Conservation (phyloP, 2,797 vertebrate genomes). For the Intellagama lesueurii region DNA sequence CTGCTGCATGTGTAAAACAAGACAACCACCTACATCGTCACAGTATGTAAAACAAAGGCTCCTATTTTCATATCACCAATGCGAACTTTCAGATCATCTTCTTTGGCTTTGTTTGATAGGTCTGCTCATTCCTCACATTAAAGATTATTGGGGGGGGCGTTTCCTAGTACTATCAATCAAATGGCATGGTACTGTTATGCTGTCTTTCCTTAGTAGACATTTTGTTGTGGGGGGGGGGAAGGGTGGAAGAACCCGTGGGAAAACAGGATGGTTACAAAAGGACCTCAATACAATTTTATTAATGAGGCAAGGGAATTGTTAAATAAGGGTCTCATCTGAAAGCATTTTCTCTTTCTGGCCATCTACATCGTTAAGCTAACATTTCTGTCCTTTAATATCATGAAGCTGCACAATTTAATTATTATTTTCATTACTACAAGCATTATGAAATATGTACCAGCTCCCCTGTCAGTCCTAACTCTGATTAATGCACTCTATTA, state of each 20-base stretch:
- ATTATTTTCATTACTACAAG: not conserved
- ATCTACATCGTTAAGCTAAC: not conserved
- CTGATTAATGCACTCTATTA: not conserved
- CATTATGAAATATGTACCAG: not conserved
- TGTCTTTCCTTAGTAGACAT: not conserved
- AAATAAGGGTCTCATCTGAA: not conserved
- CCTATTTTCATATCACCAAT: no score
- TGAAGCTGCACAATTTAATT: slow-evolving; percentile 16
- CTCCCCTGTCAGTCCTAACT: not conserved
- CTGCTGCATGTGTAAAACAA: not conserved
- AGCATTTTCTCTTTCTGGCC: not conserved
- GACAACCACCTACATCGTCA: not conserved
- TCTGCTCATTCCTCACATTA: not conserved
- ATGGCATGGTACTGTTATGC: not conserved
- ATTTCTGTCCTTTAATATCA: not conserved
- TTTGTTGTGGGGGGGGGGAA: not conserved
- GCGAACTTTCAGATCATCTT: not conserved
- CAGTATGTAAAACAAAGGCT: not conserved
- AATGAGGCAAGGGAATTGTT: not conserved
- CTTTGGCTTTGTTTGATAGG: not conserved
- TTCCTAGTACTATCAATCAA: not conserved
- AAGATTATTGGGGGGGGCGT: not conserved
- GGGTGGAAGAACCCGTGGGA: not conserved
- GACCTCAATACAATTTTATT: not conserved
- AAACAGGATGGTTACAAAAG: not conserved